Evolutionary conservation across 2,113 vertebrate genomes (phyloP), one percentile per base, ranked within the genome.

Genomic region (Protomyctophum bolini): DNA sequence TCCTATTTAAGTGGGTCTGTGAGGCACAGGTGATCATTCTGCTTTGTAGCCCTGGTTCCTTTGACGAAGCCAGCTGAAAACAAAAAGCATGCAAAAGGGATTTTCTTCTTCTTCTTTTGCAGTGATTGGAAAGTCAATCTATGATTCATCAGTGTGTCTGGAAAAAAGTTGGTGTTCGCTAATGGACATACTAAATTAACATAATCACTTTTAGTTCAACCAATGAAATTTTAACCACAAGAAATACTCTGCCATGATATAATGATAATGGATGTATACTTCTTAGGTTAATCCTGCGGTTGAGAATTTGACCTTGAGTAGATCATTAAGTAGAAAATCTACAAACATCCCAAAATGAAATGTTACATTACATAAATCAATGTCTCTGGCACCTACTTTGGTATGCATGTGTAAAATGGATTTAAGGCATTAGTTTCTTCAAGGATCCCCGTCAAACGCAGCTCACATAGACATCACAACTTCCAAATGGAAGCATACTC

Each of bases 381-480:
- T 89, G 68, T 73, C 82, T 73, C 72, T 86, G 63, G 83, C 82
- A 81, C 75, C 88, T 85, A 91, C 91, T 93, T 94, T 93, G 92
- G 92, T 93, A 86, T 83, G 71, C 70, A 65, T 75, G 56, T 73
- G 58, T 68, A 69, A 86, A 87, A 91, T 92, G 76, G 77, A 58
- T 84, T 93, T 94, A 93, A 94, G 92, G 92, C 91, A 92, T 85
- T 85, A 84, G 80, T 83, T 87, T 88, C 87, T 82, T 79, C 62
- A 79, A 66, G 72, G 83, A 90, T 79, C 83, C 82, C 61, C 72
- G 75, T 69, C 66, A 57, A 68, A 85, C 62, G 84, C 70, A 74
- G 64, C 66, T 85, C 72, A 76, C 72, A 64, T 69, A 62, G 72
- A 86, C 72, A 81, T 78, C 75, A 70, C 41, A 79, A 86, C 73